Conservation (phyloP, 2,113 vertebrate species). For the Montifringilla adamsi region DNA sequence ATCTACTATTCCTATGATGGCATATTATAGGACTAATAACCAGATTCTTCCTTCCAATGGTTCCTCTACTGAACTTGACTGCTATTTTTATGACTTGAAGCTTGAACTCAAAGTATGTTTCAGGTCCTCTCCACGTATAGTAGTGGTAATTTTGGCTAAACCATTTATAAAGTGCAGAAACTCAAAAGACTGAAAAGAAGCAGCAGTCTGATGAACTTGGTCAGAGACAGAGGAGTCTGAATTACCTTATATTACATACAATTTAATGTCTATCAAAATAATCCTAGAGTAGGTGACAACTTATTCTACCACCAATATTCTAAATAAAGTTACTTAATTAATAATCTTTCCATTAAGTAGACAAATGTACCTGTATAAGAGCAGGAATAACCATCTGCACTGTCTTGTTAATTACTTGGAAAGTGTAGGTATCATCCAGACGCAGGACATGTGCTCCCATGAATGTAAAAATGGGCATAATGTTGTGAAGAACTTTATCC, state of each 20-base stretch:
- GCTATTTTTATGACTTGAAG: not conserved
- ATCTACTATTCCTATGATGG: not conserved
- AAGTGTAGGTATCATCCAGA: conserved; percentile 93
- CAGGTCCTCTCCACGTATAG: not conserved
- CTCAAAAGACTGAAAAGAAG: not conserved
- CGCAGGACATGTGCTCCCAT: conserved; percentile 95
- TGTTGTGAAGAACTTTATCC: conserved; percentile 97
- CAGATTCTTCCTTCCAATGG: not conserved
- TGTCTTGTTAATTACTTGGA: conserved; percentile 94
- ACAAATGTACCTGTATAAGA: conserved; percentile 82
- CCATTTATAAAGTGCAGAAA: not conserved
- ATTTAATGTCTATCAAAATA: not conserved
- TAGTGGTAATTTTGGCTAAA: not conserved
- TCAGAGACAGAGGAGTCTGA: not conserved
- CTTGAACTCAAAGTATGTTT: not conserved
- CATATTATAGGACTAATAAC: not conserved
- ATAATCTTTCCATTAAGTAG: not conserved
- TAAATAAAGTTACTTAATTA: not conserved
- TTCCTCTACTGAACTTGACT: not conserved
- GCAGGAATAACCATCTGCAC: conserved; percentile 94
- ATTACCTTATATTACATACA: not conserved
- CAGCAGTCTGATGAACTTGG: not conserved
- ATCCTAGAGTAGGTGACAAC: not conserved
- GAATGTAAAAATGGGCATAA: conserved; percentile 99
- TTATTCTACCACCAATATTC: not conserved